phyloP scores from a whole-genome alignment of 2,888 invertebrate genomes.

The Lasius fuliginosus region DNA sequence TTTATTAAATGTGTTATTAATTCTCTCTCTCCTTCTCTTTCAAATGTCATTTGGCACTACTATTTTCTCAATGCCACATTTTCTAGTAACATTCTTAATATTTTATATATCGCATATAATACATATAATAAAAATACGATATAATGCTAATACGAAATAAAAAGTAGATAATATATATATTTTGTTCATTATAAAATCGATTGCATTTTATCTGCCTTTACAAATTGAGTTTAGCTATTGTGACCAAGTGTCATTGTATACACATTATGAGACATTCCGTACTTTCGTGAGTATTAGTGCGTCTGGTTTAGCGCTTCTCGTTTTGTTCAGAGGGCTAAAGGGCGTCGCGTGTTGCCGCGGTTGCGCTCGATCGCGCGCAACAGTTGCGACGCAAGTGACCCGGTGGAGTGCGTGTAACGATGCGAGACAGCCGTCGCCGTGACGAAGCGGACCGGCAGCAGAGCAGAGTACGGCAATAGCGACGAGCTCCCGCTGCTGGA shows the following conservation, averaged over 20 bases:
- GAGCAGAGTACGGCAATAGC: slow-evolving; percentile 28
- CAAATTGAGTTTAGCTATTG: not conserved
- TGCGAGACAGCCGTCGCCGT: slow-evolving; percentile 20
- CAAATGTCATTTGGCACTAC: not conserved
- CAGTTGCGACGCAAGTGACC: slow-evolving; percentile 25
- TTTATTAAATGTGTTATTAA: not conserved
- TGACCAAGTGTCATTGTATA: not conserved
- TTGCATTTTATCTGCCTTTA: not conserved
- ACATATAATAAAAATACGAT: not conserved
- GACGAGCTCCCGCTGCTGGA: slow-evolving; percentile 74
- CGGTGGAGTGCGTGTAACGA: slow-evolving; percentile 3
- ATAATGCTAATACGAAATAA: not conserved
- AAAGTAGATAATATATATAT: not conserved
- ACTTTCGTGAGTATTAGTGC: slow-evolving; percentile 15
- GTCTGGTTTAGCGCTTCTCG: slow-evolving; percentile 12
- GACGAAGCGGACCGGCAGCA: slow-evolving; percentile 13
- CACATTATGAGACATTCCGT: not conserved
- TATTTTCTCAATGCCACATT: not conserved
- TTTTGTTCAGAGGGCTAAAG: slow-evolving; percentile 21
- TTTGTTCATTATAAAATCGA: not conserved
- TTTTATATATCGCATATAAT: not conserved
- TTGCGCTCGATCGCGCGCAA: slow-evolving; percentile 56
- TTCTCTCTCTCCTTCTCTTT: not conserved
- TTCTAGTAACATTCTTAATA: not conserved
- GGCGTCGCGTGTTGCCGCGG: slow-evolving; percentile 37